A percentile compares a stretch with the other conserved stretches of the same genome.
phyloP scores from a whole-genome alignment of 2,888 invertebrate genomes.

The Furcula furcula region DNA sequence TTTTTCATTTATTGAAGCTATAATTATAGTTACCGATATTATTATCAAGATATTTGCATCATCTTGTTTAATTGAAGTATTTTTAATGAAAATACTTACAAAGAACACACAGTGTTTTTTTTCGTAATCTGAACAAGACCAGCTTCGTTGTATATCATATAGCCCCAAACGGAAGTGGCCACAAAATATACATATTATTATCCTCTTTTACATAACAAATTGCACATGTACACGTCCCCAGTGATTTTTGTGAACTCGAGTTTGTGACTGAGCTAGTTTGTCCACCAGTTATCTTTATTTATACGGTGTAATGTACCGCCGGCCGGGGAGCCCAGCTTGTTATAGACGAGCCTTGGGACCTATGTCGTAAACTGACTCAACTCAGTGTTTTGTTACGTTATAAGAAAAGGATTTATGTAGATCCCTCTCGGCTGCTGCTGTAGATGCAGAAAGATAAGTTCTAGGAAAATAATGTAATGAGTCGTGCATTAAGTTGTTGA shows the following conservation, averaged over 20 bases:
- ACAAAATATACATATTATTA: too few relatives aligned
- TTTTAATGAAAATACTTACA: too few relatives aligned
- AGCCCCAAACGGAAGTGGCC: too few relatives aligned
- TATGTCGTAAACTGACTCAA: neutral
- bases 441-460: neutral
- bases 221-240: conserved; percentile 33
- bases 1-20: too few relatives aligned
- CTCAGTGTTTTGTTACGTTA: conserved; percentile 1
- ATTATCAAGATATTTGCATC: too few relatives aligned
- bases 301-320: conserved; percentile 21
- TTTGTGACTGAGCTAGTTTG: conserved; percentile 16
- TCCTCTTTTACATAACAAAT: conserved; percentile 52
- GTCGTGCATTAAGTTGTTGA: too few relatives aligned
- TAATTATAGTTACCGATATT: too few relatives aligned
- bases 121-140: too few relatives aligned
- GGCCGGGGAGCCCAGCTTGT: conserved; percentile 7
- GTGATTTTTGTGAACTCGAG: conserved; percentile 6
- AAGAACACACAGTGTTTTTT: too few relatives aligned
- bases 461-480: too few relatives aligned
- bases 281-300: conserved; percentile 24
- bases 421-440: neutral
- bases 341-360: conserved; percentile 1
- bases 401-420: conserved; percentile 1
- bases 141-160: too few relatives aligned
- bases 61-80: too few relatives aligned